Evolutionary conservation across 1,140 invertebrate genomes (phyloP).

Genomic region (Saccostrea echinata): DNA sequence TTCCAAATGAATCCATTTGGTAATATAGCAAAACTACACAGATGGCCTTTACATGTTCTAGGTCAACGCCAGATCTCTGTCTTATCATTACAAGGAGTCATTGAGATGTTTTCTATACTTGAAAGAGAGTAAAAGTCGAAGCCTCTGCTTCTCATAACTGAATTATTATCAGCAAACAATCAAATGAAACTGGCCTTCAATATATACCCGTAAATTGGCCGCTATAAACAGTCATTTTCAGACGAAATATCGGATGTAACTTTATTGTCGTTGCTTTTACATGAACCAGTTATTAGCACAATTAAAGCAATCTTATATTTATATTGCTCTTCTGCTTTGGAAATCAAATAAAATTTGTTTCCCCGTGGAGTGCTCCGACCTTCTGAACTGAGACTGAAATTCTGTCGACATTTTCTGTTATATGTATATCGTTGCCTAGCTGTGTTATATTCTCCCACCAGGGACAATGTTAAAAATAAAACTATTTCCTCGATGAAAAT

Average conservation of each 20-base stretch:
- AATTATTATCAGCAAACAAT: conserved; percentile 18
- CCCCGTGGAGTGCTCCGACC: neutral
- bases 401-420: neutral
- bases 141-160: neutral
- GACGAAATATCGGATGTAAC: neutral
- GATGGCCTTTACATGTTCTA: neutral
- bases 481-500: too few species aligned
- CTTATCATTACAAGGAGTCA: neutral
- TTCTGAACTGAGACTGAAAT: neutral
- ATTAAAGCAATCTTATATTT: conserved; percentile 4
- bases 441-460: too few species aligned
- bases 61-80: neutral
- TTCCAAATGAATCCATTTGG: too few species aligned
- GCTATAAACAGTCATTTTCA: neutral
- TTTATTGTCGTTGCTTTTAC: neutral
- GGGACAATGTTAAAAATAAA: too few species aligned
- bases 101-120: conserved; percentile 1
- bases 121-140: conserved; percentile 5
- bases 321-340: conserved; percentile 8
- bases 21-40: conserved; percentile 4
- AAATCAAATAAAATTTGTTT: neutral
- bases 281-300: conserved; percentile 8
- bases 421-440: too few species aligned
- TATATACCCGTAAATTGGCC: neutral
- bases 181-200: neutral